Evolutionary conservation across 35 echinoderm and acorn worm genomes (phyloP), one percentile per base, ranked within the genome.

Genomic region (Stichopus chloronotus): DNA sequence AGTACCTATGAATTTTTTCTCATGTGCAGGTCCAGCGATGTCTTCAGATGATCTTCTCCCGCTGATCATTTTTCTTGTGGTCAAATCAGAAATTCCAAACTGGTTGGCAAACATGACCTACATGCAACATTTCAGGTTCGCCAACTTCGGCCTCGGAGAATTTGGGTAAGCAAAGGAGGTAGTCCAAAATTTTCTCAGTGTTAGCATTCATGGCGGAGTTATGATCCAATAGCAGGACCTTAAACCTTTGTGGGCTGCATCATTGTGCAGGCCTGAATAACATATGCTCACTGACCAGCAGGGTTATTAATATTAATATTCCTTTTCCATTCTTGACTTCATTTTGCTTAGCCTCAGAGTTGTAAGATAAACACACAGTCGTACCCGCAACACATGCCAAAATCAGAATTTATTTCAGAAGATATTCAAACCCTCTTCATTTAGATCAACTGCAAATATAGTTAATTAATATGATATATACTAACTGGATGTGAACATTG

Each of bases 1-100:
- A 3, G 30, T 43, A 43, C 30, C 30, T 43, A 0, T 43, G 30
- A 43, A 43, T 43, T 43, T 43, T 43, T 74, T 84, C 4, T 22
- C 1, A 7, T 24, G 76, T 81, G 19, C 80, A 97, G 96, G 92
- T 90, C 85, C 81, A 13, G 95, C 95, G 1, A 95, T 99, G 94
- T 96, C 97, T 0, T 96, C 97, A 2, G 97, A 99, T 90, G 97
- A 99, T 90, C 92, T 99, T 3, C 92, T 99, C 17, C 97, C 97
- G 5, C 84, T 99, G 4, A 65, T 99, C 5, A 95, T 99, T 71
- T 99, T 96, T 80, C 71, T 99, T 11, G 97, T 99, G 10, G 97
- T 99, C 57, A 99, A 99, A 78, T 96, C 97, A 6, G 97, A 99
- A 24, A 94, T 99, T 43, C 93, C 97, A 55, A 99, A 99, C 90